Percentiles rank a stretch among this genome's conserved stretches.
phyloP scores from a whole-genome alignment of 2,888 invertebrate species.

The Machimus atricapillus region DNA sequence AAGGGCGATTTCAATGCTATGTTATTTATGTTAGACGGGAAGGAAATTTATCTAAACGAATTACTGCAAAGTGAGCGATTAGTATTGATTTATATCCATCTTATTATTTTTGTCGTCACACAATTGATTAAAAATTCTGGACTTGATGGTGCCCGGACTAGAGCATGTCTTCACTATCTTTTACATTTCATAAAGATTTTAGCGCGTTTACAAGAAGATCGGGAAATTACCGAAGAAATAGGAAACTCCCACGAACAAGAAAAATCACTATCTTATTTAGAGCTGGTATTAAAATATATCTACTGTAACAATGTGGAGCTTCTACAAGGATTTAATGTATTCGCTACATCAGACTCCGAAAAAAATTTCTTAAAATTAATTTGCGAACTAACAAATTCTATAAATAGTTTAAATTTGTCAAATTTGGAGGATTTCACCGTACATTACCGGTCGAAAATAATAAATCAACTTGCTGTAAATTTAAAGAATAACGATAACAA shows the following conservation, averaged over 20 bases:
- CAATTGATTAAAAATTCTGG: constrained; percentile 51
- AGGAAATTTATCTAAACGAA: constrained; percentile 49
- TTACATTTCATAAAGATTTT: constrained; percentile 33
- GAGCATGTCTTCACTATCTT: constrained; percentile 36
- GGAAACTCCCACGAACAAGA: neutral
- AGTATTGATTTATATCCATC: constrained; percentile 57
- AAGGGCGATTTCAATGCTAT: constrained; percentile 29
- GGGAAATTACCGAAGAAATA: neutral
- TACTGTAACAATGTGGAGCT: constrained; percentile 54
- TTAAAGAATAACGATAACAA: neutral
- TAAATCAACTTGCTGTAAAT: constrained; percentile 51
- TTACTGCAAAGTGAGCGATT: constrained; percentile 53
- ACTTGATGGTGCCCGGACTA: constrained; percentile 50
- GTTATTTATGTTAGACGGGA: constrained; percentile 51
- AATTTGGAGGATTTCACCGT: constrained; percentile 52
- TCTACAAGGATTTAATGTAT: constrained; percentile 52
- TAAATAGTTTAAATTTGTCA: constrained; percentile 49
- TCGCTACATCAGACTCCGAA: constrained; percentile 50
- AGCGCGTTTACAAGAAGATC: neutral
- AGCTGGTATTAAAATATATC: constrained; percentile 56
- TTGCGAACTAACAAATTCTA: constrained; percentile 52
- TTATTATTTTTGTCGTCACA: constrained; percentile 53
- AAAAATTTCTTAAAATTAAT: constrained; percentile 55
- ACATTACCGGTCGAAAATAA: constrained; percentile 56
- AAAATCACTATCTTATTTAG: constrained; percentile 47